Evolutionary conservation across 2,113 vertebrate genomes (phyloP).

Genomic region (Gnathonemus echidnorhynchus): DNA sequence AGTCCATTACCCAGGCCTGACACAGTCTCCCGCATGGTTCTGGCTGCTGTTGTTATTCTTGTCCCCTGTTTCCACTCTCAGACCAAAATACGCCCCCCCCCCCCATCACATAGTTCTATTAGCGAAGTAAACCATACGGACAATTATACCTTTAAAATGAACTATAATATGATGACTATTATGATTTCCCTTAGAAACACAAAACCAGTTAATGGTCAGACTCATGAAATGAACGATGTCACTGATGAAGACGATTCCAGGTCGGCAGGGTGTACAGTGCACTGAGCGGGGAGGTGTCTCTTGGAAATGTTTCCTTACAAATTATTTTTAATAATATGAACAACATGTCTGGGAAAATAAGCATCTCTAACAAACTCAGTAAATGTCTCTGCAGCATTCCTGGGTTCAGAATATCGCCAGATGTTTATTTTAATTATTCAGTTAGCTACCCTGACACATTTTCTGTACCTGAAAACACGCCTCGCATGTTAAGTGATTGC

Average conservation of each 20-base stretch:
- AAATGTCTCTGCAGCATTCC: not conserved
- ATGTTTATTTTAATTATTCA: constrained; percentile 1
- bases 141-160: not conserved
- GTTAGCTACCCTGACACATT: not conserved
- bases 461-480: not conserved
- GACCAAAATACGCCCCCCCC: not conserved
- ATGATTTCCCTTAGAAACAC: not conserved
- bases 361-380: not conserved
- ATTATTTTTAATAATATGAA: not conserved
- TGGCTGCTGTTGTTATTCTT: not conserved
- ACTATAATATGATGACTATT: not conserved
- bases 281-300: not conserved
- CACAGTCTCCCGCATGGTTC: not conserved
- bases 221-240: not conserved
- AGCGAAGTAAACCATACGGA: not conserved
- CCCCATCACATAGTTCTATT: not conserved
- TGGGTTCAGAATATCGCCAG: not conserved
- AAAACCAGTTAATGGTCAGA: not conserved
- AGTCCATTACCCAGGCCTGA: not conserved
- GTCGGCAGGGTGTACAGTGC: not conserved
- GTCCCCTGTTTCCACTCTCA: not conserved
- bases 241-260: not conserved
- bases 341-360: not conserved
- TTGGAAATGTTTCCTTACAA: not conserved
- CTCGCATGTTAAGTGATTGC: not conserved